These are phyloP conservation scores for Crioceris asparagi DNA, from an alignment of 2,888 invertebrate genomes.

Conservation along the genomic window DNA sequence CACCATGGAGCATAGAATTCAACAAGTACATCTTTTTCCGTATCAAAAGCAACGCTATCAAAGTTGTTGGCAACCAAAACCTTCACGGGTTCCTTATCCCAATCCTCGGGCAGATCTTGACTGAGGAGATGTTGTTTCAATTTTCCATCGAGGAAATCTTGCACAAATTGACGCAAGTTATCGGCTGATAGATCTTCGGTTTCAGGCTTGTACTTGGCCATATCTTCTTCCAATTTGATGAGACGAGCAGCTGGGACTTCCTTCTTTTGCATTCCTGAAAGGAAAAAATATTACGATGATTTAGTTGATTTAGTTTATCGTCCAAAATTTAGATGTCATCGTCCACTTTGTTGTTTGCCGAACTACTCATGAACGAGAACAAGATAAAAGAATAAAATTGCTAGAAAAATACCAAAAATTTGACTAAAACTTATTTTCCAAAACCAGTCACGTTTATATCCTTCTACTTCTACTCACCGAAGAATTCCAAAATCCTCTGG, in stretches of 20 bases:
- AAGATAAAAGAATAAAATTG: too few species aligned
- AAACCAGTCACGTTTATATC: too few species aligned
- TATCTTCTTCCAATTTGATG: constrained; percentile 91
- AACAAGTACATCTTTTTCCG: constrained; percentile 84
- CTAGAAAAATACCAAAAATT: too few species aligned
- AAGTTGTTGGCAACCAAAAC: constrained; percentile 90
- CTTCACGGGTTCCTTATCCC: constrained; percentile 93
- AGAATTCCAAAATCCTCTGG: constrained; percentile 96
- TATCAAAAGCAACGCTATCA: constrained; percentile 81
- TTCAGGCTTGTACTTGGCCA: constrained; percentile 94
- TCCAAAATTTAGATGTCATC: too few species aligned
- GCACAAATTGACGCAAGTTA: constrained; percentile 68
- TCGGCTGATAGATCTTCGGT: constrained; percentile 59
- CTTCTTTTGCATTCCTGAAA: constrained; percentile 74
- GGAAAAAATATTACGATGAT: too few species aligned
- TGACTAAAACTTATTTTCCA: too few species aligned
- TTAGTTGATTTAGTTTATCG: too few species aligned
- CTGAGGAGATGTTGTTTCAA: constrained; percentile 84
- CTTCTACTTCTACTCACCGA: constrained; percentile 85
- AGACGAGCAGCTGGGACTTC: constrained; percentile 83
- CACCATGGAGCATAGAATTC: constrained; percentile 99
- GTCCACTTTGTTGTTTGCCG: too few species aligned
- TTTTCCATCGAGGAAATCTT: constrained; percentile 81
- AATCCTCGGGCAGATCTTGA: constrained; percentile 91
- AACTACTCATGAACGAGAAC: too few species aligned